Evolutionary conservation across 2,797 vertebrate species (phyloP).

Genomic region (Notolepis coatsorum): DNA sequence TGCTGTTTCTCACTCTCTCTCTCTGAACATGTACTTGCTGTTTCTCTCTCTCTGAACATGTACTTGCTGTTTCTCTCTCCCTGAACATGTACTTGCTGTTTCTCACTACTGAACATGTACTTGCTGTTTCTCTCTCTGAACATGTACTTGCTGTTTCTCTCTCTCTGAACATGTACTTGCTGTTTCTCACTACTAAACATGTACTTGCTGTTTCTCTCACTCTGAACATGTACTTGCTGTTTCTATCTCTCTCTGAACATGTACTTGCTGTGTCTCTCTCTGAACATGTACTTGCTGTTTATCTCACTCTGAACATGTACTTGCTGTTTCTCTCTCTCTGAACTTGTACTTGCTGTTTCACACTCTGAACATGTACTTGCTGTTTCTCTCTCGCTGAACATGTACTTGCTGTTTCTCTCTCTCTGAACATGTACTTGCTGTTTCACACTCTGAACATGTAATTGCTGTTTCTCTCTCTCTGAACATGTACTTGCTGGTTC

Average conservation of each 20-base stretch:
- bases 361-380: not conserved
- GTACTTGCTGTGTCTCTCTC: slow-evolving; percentile 2
- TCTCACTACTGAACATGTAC: not conserved
- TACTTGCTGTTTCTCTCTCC: not conserved
- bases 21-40: not conserved
- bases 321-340: too few relatives aligned
- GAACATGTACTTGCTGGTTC: not conserved
- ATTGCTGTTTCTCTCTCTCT: not conserved
- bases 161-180: not conserved
- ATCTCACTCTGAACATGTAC: not conserved
- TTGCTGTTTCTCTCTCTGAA: too few relatives aligned
- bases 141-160: too few relatives aligned
- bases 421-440: not conserved
- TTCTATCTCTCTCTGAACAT: too few relatives aligned
- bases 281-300: not conserved
- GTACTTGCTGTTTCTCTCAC: not conserved
- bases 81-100: not conserved
- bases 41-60: not conserved
- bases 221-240: not conserved
- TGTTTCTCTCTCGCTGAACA: too few relatives aligned
- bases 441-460: too few relatives aligned
- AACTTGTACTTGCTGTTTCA: too few relatives aligned
- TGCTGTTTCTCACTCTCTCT: slow-evolving; percentile 15
- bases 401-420: slow-evolving; percentile 6
- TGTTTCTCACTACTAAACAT: too few relatives aligned